Percentiles rank a stretch among this genome's conserved stretches.
Evolutionary conservation across 2,888 invertebrate species (phyloP).

Genomic region (Cyclophora punctaria): DNA sequence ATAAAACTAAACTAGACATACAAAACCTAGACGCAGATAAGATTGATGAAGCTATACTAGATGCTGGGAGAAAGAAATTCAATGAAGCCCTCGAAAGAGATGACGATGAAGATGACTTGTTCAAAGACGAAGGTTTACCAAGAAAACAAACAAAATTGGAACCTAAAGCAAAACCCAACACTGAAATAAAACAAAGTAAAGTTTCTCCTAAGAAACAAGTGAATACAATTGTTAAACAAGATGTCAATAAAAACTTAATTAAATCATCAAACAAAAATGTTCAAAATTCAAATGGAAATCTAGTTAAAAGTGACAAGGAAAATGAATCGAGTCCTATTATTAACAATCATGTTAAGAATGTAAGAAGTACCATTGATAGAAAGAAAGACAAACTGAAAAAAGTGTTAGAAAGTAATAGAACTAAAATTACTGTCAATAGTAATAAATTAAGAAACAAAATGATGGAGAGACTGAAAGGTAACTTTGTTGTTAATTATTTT

Average conservation of each 20-base stretch:
- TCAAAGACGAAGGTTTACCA: constrained; percentile 21
- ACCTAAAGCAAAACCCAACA: background rate
- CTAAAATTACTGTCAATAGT: constrained; percentile 33
- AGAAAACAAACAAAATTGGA: background rate
- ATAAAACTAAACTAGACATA: constrained; percentile 18
- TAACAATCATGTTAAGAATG: background rate
- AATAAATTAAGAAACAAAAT: constrained; percentile 77
- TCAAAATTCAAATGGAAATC: constrained; percentile 1
- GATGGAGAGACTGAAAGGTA: constrained; percentile 80
- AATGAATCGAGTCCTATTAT: background rate
- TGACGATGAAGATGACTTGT: constrained; percentile 32
- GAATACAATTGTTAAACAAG: too few relatives aligned
- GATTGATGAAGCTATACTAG: constrained; percentile 40
- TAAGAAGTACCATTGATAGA: constrained; percentile 17
- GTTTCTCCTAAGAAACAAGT: too few relatives aligned
- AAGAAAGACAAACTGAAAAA: constrained; percentile 38
- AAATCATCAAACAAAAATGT: background rate
- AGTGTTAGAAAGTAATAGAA: constrained; percentile 35
- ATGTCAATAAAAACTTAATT: too few relatives aligned
- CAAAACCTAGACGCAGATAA: constrained; percentile 33
- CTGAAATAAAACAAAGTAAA: constrained; percentile 3
- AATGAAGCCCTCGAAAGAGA: constrained; percentile 36
- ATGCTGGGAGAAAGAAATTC: constrained; percentile 46
- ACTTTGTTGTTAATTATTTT: constrained; percentile 20
- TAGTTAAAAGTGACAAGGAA: constrained; percentile 7